These are phyloP conservation scores for Microctonus brassicae DNA, from an alignment of 2,888 invertebrate genomes.

Conservation along the genomic window DNA sequence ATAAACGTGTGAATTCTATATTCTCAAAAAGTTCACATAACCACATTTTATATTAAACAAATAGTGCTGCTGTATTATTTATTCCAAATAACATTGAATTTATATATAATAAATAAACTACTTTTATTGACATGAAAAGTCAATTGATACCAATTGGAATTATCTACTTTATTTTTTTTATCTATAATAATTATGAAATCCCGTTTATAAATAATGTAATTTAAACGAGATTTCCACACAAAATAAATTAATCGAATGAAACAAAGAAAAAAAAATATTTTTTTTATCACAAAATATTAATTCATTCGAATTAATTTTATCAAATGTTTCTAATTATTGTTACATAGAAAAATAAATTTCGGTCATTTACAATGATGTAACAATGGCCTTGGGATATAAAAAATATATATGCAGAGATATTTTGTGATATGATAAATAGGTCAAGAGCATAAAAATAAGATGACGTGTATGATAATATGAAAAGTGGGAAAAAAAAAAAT, in stretches of 20 bases:
- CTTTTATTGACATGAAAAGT: too few species aligned
- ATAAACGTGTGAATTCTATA: background rate
- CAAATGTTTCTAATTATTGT: background rate
- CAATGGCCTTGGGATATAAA: background rate
- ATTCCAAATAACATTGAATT: background rate
- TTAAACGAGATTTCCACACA: background rate
- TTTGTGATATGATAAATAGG: background rate
- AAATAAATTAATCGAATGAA: background rate
- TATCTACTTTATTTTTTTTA: too few species aligned
- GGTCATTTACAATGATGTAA: background rate
- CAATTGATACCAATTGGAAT: too few species aligned
- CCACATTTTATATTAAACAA: background rate
- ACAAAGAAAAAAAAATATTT: background rate
- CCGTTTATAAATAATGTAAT: background rate
- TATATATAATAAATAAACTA: too few species aligned
- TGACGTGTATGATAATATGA: background rate
- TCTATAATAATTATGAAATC: background rate
- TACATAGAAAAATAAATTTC: background rate
- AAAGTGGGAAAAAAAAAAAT: background rate
- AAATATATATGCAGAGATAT: background rate
- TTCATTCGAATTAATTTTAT: background rate
- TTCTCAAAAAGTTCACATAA: background rate
- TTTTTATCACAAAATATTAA: background rate
- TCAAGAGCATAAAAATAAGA: background rate
- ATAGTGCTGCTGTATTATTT: background rate